Base-by-base conservation (phyloP, 2,797 vertebrate genomes). In the Myoxocephalus aenaeus region DNA sequence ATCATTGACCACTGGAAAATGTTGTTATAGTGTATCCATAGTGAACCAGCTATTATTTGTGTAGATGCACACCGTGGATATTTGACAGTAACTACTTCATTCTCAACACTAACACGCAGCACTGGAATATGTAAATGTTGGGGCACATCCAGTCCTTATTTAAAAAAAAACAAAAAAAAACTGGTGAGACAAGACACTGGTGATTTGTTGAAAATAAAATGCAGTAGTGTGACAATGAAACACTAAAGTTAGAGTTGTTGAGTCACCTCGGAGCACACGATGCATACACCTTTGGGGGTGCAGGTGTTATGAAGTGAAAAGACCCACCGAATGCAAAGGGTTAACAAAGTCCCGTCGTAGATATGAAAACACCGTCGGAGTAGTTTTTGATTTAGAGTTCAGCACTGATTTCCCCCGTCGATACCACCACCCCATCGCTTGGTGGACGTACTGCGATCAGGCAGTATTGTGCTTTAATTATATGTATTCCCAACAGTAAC, bases 341-440 rank as follows among this genome's bases (percentile, higher is more conserved):
- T 65, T 32, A 57, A 57, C 3, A 18, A 11, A 75, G 56, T 42
- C 20, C 62, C 17, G 5, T 22, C 17, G 7, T 36, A 62, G 59
- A 62, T 20, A n/a, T 27, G 53, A 54, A 54, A 54, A 54, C 53
- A 54, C 32, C 13, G 6, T 14, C 18, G 13, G 53, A 17, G 38
- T 34, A 34, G 12, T 20, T 46, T 59, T 46, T 57, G 14, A 73
- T 57, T 73, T 22, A 73, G n/a, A 65, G 51, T 20, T 64, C 15
- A 46, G 25, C 40, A 7, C 2, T 57, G 62, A 65, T 74, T 57
- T 56, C 62, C 53, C 29, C n/a, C 36, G 71, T 36, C 57, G 53
- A 36, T n/a, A 8, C 56, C 56, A n/a, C 42, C 10, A 40, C 44
- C 48, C 7, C 22, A 29, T 63, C 59, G 15, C 59, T 63, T 50